Evolutionary conservation across 2,113 vertebrate species (phyloP).

Genomic region (Embiotoca jacksoni): DNA sequence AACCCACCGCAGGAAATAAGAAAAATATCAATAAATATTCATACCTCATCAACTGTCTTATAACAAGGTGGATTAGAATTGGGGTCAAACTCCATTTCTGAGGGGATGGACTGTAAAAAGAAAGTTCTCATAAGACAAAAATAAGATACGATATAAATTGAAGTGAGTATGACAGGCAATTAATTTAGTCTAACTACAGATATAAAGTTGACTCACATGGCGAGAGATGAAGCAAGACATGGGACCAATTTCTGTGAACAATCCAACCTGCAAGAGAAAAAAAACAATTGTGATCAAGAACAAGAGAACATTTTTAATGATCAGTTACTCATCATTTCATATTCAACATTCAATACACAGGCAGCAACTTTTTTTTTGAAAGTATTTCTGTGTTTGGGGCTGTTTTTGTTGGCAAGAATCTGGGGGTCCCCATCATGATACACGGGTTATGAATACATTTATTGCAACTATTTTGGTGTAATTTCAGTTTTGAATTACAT

Average conservation of each 20-base stretch:
- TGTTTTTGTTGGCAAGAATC: too few species aligned
- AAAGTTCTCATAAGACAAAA: not conserved
- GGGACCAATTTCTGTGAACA: slow-evolving; percentile 95
- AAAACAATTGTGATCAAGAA: not conserved
- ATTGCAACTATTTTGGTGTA: too few species aligned
- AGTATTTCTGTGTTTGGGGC: too few species aligned
- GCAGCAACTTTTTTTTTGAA: too few species aligned
- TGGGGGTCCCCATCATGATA: too few species aligned
- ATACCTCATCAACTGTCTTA: slow-evolving; percentile 93
- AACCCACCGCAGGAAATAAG: not conserved
- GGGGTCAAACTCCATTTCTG: slow-evolving; percentile 95
- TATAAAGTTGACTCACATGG: slow-evolving; percentile 86
- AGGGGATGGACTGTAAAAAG: slow-evolving; percentile 90
- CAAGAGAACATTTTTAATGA: too few species aligned
- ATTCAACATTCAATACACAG: too few species aligned
- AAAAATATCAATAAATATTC: slow-evolving; percentile 7
- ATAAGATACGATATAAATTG: not conserved
- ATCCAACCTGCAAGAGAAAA: slow-evolving; percentile 86
- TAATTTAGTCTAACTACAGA: not conserved
- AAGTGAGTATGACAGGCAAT: not conserved
- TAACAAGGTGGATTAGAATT: slow-evolving; percentile 96
- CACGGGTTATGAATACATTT: too few species aligned
- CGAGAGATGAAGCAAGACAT: slow-evolving; percentile 98
- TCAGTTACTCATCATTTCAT: not conserved
- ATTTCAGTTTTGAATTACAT: too few species aligned